Evolutionary conservation across 2,888 invertebrate genomes (phyloP).

Genomic region (Macropis europaea): DNA sequence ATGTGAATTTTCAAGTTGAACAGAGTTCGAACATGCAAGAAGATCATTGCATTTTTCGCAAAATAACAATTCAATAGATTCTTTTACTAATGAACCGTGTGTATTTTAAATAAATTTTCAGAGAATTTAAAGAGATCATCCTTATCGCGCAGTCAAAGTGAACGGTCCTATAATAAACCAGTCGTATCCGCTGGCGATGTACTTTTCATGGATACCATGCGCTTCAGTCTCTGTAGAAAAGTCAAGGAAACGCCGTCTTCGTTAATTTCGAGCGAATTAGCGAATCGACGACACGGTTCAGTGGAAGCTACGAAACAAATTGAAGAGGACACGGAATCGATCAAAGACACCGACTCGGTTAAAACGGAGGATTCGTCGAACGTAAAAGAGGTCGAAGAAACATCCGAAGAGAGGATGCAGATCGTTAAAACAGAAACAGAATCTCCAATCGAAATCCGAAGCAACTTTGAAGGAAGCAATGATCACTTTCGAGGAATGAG

Average conservation of each 20-base stretch:
- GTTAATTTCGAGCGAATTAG: not conserved
- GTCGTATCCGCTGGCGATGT: slow-evolving; percentile 81
- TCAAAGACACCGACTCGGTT: not conserved
- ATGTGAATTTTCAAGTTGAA: no score
- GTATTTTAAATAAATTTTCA: slow-evolving; percentile 10
- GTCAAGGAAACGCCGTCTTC: slow-evolving; percentile 82
- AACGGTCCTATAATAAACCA: slow-evolving; percentile 80
- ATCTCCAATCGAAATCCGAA: not conserved
- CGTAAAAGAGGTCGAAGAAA: slow-evolving; percentile 1
- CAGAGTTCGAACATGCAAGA: no score
- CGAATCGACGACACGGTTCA: not conserved
- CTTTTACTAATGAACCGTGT: not conserved
- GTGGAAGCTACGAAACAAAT: not conserved
- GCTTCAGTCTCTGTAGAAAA: slow-evolving; percentile 85
- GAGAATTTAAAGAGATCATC: slow-evolving; percentile 58
- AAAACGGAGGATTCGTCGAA: not conserved
- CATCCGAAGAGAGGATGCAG: not conserved
- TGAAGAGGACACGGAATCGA: not conserved
- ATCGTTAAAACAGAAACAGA: slow-evolving; percentile 58
- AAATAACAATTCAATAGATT: not conserved
- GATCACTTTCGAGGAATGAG: slow-evolving; percentile 75
- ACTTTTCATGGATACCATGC: slow-evolving; percentile 91
- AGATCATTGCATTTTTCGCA: no score
- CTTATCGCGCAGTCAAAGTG: slow-evolving; percentile 78
- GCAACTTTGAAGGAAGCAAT: slow-evolving; percentile 20